A percentile compares a stretch with the other conserved stretches of the same genome.
phyloP scores from a whole-genome alignment of 1,140 invertebrate species.

The Ceratoteleas bidentatus region DNA sequence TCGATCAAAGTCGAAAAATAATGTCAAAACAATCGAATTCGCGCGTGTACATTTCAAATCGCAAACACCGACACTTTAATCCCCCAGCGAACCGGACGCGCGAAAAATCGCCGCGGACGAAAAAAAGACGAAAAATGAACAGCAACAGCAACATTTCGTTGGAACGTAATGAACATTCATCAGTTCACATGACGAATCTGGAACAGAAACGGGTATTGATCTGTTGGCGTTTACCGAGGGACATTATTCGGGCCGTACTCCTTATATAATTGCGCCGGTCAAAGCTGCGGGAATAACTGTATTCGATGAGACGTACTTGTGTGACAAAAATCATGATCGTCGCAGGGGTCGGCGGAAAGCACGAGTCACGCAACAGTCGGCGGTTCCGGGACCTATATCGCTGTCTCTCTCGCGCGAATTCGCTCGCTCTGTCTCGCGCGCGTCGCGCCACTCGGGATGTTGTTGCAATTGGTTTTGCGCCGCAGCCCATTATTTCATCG shows the following conservation, averaged over 20 bases:
- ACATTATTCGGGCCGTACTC: slow-evolving; percentile 44
- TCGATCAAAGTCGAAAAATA: slow-evolving; percentile 32
- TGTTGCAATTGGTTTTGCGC: slow-evolving; percentile 56
- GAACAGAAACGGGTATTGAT: too few relatives aligned
- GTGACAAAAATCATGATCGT: slow-evolving; percentile 51
- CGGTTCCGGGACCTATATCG: too few relatives aligned
- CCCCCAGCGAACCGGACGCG: too few relatives aligned
- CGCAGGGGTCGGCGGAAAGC: slow-evolving; percentile 28
- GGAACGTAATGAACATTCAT: too few relatives aligned
- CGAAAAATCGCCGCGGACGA: not conserved
- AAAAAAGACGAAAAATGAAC: slow-evolving; percentile 26
- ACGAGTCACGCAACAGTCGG: slow-evolving; percentile 50
- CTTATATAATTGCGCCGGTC: slow-evolving; percentile 44
- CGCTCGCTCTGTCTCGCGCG: slow-evolving; percentile 39
- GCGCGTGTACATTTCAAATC: slow-evolving; percentile 1
- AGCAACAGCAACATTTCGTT: too few relatives aligned
- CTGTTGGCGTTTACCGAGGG: too few relatives aligned
- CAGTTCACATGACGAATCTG: too few relatives aligned
- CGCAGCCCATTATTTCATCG: slow-evolving; percentile 65
- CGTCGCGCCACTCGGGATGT: too few relatives aligned
- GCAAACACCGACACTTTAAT: too few relatives aligned
- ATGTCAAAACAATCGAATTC: slow-evolving; percentile 23
- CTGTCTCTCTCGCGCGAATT: slow-evolving; percentile 45
- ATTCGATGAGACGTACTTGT: slow-evolving; percentile 48
- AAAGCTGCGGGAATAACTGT: slow-evolving; percentile 51